phyloP scores from a whole-genome alignment of 2,888 invertebrate genomes.

The Eristalinus sepulchralis region DNA sequence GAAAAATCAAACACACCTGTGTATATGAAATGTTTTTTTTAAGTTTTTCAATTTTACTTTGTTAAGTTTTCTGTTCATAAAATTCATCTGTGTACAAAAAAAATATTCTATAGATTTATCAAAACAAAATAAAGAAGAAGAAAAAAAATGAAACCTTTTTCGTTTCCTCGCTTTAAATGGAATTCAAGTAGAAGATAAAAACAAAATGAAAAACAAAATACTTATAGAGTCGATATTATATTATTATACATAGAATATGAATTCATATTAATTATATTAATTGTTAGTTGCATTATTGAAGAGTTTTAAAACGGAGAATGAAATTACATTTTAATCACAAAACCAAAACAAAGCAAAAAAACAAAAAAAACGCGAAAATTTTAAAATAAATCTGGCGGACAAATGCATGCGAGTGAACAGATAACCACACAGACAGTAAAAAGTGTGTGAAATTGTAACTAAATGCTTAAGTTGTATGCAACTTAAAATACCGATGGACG shows the following conservation, averaged over 20 bases:
- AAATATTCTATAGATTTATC: constrained; percentile 44
- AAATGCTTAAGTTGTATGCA: constrained; percentile 47
- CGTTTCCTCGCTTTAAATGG: constrained; percentile 69
- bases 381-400: not conserved
- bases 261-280: constrained; percentile 64
- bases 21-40: constrained; percentile 14
- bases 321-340: constrained; percentile 34
- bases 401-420: constrained; percentile 16
- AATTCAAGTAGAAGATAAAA: constrained; percentile 64
- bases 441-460: constrained; percentile 34
- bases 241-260: constrained; percentile 65
- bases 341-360: constrained; percentile 1
- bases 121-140: not conserved
- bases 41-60: not conserved
- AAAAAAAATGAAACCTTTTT: constrained; percentile 36
- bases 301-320: constrained; percentile 27
- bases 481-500: constrained; percentile 26
- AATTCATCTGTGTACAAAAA: constrained; percentile 57
- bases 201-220: constrained; percentile 27
- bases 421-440: constrained; percentile 18
- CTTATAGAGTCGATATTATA: constrained; percentile 54
- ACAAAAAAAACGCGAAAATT: too few species aligned
- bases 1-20: constrained; percentile 43
- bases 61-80: not conserved
- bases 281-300: constrained; percentile 67